phyloP scores from a whole-genome alignment of 1,140 invertebrate genomes.

The Drosophila ficusphila region DNA sequence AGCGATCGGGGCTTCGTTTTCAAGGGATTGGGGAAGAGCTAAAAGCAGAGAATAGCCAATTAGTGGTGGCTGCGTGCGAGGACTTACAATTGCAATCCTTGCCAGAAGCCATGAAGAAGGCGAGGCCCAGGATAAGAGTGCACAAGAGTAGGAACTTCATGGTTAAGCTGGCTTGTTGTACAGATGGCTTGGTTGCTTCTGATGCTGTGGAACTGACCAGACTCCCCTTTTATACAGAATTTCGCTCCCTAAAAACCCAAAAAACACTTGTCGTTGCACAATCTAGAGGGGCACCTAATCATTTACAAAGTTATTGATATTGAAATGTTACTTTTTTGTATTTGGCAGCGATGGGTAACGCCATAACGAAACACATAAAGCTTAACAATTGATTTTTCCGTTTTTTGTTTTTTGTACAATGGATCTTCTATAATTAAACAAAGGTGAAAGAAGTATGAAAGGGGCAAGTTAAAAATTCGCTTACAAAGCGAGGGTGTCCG shows the following conservation, averaged over 20 bases:
- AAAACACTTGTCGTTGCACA: conserved; percentile 48
- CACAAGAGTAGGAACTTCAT: conserved; percentile 52
- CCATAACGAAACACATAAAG: conserved; percentile 41
- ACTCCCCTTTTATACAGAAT: conserved; percentile 37
- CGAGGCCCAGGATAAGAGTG: conserved; percentile 41
- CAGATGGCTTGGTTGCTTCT: conserved; percentile 33
- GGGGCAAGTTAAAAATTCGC: conserved; percentile 23
- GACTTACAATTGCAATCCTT: not conserved
- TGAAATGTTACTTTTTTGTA: conserved; percentile 34
- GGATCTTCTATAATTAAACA: conserved; percentile 66
- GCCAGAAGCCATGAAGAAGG: conserved; percentile 45
- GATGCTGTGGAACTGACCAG: conserved; percentile 2
- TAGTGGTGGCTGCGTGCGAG: not conserved
- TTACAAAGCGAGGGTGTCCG: conserved; percentile 54
- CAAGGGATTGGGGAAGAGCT: conserved; percentile 3
- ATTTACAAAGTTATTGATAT: conserved; percentile 37
- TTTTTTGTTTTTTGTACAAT: conserved; percentile 37
- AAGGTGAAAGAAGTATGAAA: not conserved
- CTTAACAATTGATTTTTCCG: conserved; percentile 47
- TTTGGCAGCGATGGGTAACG: conserved; percentile 52
- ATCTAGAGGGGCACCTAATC: conserved; percentile 9
- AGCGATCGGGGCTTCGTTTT: not conserved
- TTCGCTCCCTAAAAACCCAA: not conserved
- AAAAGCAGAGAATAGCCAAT: not conserved
- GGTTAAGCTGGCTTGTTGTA: conserved; percentile 24